Conservation (phyloP, 2,888 invertebrate species). For the Torymus aiolomorphi region DNA sequence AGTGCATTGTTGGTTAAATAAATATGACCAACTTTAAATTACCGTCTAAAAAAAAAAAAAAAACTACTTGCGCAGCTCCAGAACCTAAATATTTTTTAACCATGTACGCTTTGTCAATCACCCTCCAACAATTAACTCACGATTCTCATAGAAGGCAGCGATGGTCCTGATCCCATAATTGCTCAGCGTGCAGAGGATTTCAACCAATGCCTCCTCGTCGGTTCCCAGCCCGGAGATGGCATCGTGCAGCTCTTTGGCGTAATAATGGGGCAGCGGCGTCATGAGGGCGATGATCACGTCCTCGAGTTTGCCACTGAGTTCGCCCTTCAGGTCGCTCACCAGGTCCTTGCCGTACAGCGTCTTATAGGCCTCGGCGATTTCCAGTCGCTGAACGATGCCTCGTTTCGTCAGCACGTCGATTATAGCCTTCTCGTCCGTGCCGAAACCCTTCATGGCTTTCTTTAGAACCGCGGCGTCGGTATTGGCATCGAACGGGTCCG, state of each 20-base stretch:
- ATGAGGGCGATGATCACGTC: constrained; percentile 92
- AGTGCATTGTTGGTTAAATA: no score
- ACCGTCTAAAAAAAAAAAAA: no score
- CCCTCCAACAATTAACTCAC: constrained; percentile 77
- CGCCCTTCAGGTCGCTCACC: constrained; percentile 90
- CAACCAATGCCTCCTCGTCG: constrained; percentile 93
- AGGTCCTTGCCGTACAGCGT: constrained; percentile 91
- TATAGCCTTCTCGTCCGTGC: constrained; percentile 94
- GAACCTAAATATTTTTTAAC: no score
- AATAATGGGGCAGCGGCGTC: constrained; percentile 92
- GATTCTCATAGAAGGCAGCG: constrained; percentile 87
- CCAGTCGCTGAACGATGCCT: constrained; percentile 92
- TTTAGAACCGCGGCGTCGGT: constrained; percentile 89
- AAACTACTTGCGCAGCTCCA: no score
- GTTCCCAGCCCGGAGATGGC: constrained; percentile 92
- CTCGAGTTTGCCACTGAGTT: constrained; percentile 92
- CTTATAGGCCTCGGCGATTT: constrained; percentile 94
- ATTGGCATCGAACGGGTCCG: constrained; percentile 89
- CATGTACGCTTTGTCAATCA: background rate
- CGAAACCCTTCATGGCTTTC: constrained; percentile 95
- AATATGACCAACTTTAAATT: no score
- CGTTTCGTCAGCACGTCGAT: constrained; percentile 92
- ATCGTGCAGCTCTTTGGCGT: constrained; percentile 92
- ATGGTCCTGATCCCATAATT: constrained; percentile 93
- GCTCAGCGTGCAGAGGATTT: constrained; percentile 93